These are phyloP conservation scores for Pygoscelis antarcticus DNA, from an alignment of 2,113 vertebrate genomes.

Conservation along the genomic window DNA sequence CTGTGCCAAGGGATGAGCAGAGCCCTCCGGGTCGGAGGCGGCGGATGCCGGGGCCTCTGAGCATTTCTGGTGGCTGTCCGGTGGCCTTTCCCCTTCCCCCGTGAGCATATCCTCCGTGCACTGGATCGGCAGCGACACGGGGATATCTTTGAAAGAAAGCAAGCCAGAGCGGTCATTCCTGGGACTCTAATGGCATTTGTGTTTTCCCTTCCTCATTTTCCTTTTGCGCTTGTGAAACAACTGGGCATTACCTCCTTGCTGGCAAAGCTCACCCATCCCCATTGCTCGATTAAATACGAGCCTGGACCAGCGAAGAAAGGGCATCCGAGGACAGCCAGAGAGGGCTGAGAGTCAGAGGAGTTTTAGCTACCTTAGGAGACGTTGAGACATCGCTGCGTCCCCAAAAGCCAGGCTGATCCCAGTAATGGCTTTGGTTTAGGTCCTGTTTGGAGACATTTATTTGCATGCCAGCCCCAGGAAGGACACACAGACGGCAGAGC, in stretches of 20 bases:
- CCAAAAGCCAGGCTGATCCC: neutral
- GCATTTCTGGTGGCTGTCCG: fast-evolving
- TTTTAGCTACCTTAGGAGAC: neutral
- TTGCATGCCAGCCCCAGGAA: neutral
- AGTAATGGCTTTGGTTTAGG: neutral
- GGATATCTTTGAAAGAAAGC: neutral
- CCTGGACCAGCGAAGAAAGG: neutral
- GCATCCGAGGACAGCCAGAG: neutral
- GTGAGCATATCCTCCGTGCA: neutral
- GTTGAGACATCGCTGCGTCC: fast-evolving
- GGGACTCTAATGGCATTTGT: fast-evolving
- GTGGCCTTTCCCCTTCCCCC: neutral
- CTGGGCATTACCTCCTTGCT: neutral
- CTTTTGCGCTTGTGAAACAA: fast-evolving
- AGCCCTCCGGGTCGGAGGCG: neutral
- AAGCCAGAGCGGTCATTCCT: neutral
- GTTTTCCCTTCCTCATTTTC: neutral
- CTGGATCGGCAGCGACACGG: neutral
- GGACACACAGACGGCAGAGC: neutral
- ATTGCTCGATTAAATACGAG: fast-evolving
- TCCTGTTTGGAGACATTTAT: neutral
- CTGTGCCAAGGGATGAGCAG: neutral
- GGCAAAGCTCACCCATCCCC: neutral
- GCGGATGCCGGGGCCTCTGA: fast-evolving
- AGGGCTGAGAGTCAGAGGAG: neutral